Evolutionary conservation across 2,888 invertebrate genomes (phyloP).

Genomic region (Antheraea assamensis): DNA sequence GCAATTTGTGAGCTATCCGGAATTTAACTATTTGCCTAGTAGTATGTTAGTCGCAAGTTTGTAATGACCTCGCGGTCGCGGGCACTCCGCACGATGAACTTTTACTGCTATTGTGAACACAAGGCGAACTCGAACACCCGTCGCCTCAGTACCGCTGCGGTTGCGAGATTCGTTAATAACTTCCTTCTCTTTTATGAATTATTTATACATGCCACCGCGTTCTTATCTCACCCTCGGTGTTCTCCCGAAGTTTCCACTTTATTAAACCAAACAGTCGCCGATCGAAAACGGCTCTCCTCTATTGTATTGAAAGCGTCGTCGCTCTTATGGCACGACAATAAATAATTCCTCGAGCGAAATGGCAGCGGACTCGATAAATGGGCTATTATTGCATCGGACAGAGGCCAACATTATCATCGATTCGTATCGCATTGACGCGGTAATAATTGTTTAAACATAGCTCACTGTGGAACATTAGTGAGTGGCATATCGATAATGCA

Average conservation of each 20-base stretch:
- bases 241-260: constrained; percentile 67
- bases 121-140: constrained; percentile 21
- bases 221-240: constrained; percentile 60
- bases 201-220: constrained; percentile 67
- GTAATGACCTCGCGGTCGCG: constrained; percentile 9
- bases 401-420: constrained; percentile 77
- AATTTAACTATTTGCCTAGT: constrained; percentile 1
- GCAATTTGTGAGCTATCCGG: constrained; percentile 6
- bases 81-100: constrained; percentile 39
- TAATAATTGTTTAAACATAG: constrained; percentile 79
- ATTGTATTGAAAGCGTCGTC: constrained; percentile 71
- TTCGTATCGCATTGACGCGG: constrained; percentile 73
- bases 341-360: constrained; percentile 74
- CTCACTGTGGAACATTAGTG: constrained; percentile 66
- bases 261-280: constrained; percentile 69
- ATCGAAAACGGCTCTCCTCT: constrained; percentile 59
- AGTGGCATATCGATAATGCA: constrained; percentile 69
- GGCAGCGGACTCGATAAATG: constrained; percentile 75
- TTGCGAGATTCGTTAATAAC: constrained; percentile 71
- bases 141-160: constrained; percentile 51
- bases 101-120: constrained; percentile 45
- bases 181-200: constrained; percentile 73
- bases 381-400: constrained; percentile 77
- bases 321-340: constrained; percentile 70
- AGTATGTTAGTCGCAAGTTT: constrained; percentile 4